These are phyloP conservation scores for Ursus arctos DNA, from an alignment of 2,113 vertebrate species.

Conservation along the genomic window DNA sequence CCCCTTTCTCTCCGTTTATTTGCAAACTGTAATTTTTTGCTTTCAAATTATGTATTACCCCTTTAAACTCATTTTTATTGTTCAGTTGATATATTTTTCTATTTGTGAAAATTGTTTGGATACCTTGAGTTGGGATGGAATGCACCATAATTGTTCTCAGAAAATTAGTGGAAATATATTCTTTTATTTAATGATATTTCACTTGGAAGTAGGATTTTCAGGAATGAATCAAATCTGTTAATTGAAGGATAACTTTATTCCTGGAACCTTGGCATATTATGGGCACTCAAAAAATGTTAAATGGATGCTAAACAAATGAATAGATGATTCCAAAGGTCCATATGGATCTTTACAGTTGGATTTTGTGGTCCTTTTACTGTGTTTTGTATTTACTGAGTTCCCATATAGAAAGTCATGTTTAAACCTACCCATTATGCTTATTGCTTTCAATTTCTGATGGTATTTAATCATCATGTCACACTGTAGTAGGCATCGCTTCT, in stretches of 20 bases:
- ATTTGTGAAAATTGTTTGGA: neutral
- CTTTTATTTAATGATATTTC: constrained; percentile 47
- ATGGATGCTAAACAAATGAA: neutral
- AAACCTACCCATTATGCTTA: neutral
- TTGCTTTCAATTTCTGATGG: constrained; percentile 18
- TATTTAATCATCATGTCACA: neutral
- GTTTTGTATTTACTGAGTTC: neutral
- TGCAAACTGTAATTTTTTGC: neutral
- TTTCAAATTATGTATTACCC: neutral
- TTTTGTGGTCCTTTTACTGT: neutral
- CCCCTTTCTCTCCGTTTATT: neutral
- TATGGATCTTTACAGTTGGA: neutral
- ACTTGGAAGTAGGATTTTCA: neutral
- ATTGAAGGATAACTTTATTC: neutral
- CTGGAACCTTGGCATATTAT: neutral
- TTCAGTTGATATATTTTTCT: constrained; percentile 13
- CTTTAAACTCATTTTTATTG: constrained; percentile 25
- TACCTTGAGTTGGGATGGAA: neutral
- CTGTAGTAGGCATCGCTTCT: neutral
- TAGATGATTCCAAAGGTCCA: neutral
- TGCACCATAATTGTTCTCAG: neutral
- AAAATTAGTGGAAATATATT: constrained; percentile 34
- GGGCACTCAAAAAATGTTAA: neutral
- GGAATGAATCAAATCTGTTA: constrained; percentile 7
- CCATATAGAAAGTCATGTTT: neutral